Conservation (phyloP, 2,888 invertebrate genomes). For the Exephanes ischioxanthus region DNA sequence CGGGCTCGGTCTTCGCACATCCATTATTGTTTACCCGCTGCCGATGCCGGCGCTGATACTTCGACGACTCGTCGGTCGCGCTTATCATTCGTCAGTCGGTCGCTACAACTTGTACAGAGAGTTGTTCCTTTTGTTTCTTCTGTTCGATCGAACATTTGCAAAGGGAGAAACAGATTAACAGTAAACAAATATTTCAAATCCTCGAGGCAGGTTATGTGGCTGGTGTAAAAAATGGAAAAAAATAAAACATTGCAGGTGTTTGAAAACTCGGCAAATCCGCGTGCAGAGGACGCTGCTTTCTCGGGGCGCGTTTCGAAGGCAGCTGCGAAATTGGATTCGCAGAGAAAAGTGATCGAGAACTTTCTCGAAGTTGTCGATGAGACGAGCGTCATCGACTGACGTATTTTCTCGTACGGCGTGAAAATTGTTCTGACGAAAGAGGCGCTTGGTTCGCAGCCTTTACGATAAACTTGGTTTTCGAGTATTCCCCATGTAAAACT, state of each 20-base stretch:
- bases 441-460: slow-evolving; percentile 3
- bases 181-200: slow-evolving; percentile 61
- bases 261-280: not conserved
- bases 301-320: not conserved
- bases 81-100: slow-evolving; percentile 41
- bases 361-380: too few relatives aligned
- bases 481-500: not conserved
- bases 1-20: slow-evolving; percentile 45
- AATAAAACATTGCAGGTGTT: slow-evolving; percentile 10
- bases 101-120: slow-evolving; percentile 59
- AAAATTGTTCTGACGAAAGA: not conserved
- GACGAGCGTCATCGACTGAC: too few relatives aligned
- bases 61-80: slow-evolving; percentile 15
- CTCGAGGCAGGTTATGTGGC: slow-evolving; percentile 56
- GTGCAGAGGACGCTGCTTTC: not conserved
- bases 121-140: slow-evolving; percentile 27
- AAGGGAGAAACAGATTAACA: slow-evolving; percentile 27
- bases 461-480: not conserved
- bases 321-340: not conserved
- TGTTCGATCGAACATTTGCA: not conserved
- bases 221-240: not conserved
- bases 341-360: not conserved
- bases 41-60: not conserved
- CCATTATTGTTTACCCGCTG: slow-evolving; percentile 42
- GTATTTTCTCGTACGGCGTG: too few relatives aligned